Conservation (phyloP, 2,888 invertebrate genomes). For the Stratiomys singularior region DNA sequence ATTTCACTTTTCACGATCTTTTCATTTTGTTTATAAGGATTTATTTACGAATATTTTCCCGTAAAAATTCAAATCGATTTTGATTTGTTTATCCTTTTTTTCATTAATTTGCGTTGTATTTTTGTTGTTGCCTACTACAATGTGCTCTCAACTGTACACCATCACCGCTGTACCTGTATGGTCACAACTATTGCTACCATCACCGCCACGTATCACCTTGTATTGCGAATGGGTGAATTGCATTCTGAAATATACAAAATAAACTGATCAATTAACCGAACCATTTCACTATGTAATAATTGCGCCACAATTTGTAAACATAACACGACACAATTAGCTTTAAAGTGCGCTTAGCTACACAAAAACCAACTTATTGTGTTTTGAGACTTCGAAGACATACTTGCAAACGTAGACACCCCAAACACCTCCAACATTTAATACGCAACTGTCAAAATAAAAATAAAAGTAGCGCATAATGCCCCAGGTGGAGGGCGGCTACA, state of each 20-base stretch:
- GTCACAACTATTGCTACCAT: conserved; percentile 36
- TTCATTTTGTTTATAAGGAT: not conserved
- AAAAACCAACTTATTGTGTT: not conserved
- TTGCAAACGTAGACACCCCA: not conserved
- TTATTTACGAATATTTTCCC: not conserved
- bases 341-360: conserved; percentile 13
- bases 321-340: conserved; percentile 20
- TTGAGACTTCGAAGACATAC: not conserved
- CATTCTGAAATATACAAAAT: no score
- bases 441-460: conserved; percentile 25
- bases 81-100: conserved; percentile 31
- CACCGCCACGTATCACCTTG: conserved; percentile 18
- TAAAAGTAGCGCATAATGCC: conserved; percentile 58
- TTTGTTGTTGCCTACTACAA: conserved; percentile 43
- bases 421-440: conserved; percentile 19
- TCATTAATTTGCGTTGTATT: conserved; percentile 39
- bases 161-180: conserved; percentile 4
- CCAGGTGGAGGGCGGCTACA: conserved; percentile 65
- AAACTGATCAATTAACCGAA: not conserved
- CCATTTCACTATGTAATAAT: not conserved
- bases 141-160: conserved; percentile 41
- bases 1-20: not conserved
- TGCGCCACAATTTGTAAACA: not conserved
- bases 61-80: conserved; percentile 15
- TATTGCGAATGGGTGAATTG: not conserved